Conservation (phyloP, 1,140 invertebrate genomes). For the Trinorchestia longiramus region DNA sequence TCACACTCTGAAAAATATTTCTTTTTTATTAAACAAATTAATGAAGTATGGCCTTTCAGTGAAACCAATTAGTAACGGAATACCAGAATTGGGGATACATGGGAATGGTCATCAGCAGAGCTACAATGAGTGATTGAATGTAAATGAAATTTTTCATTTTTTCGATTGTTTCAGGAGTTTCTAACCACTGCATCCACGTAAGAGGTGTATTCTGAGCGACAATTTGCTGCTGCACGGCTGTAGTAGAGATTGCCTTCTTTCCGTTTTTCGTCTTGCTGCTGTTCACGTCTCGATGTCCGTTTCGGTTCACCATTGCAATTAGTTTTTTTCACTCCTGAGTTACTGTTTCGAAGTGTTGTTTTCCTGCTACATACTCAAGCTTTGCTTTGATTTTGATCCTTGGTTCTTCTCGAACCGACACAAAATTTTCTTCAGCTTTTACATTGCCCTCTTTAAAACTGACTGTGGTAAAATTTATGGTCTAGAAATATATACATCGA, state of each 20-base stretch:
- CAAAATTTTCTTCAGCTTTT: neutral
- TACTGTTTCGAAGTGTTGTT: neutral
- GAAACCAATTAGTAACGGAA: neutral
- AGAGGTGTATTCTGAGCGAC: neutral
- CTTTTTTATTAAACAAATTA: neutral
- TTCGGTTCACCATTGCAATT: neutral
- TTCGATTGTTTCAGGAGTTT: neutral
- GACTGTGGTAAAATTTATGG: neutral
- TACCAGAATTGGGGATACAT: constrained; percentile 31
- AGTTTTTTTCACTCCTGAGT: neutral
- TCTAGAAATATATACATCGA: neutral
- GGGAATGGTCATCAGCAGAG: constrained; percentile 9
- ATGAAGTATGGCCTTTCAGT: neutral
- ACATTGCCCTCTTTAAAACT: neutral
- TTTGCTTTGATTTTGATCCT: neutral
- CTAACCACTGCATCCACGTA: constrained; percentile 27
- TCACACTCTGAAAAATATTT: neutral
- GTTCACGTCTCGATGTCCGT: neutral
- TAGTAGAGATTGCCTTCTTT: neutral
- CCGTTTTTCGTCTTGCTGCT: neutral
- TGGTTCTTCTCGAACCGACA: neutral
- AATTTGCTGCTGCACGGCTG: neutral
- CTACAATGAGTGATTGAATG: constrained; percentile 8
- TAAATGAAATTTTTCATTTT: constrained; percentile 46
- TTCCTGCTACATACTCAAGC: neutral